Base-by-base conservation (phyloP, 2,888 invertebrate species). In the Lochmaea capreae region DNA sequence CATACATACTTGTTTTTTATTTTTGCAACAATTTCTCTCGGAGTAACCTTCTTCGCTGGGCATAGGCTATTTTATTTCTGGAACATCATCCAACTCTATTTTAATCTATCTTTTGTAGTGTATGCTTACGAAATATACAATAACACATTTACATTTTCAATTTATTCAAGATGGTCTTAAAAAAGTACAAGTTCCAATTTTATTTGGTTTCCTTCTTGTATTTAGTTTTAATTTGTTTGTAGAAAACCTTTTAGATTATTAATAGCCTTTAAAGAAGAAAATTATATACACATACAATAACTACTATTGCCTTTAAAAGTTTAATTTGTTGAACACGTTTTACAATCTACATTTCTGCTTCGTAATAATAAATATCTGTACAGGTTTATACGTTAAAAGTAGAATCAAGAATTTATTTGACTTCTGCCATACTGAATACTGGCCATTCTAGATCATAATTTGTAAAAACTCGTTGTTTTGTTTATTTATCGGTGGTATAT, bases 341-440 rank as follows among this genome's bases (percentile, higher is more conserved):
- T n/a, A 61, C 33, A n/a, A 33, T 61, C n/a, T 18, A 33, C 33
- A 43, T 14, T 16, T 43, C 12, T 26, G 68, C 69, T 69, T 63
- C 63, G 62, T 65, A 65, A 66, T 59, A 66, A 75, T 75, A 72
- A 72, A 72, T 75, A 70, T 72, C 66, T 59, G 16, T 57, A 65
- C 62, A 42, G 66, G 72, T 67, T 67, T 67, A 67, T 65, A 62
- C 39, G 71, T 67, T 65, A 22, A n/a, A 57, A 65, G 65, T 72
- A 72, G 70, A 75, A 66, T 72, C 67, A 57, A 43, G 65, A 72
- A 75, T 75, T 75, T 75, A 72, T 75, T 67, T 65, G 69, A 72
- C 70, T 70, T 67, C 61, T 59, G 66, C 54, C 63, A 65, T 63
- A 63, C 18, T 65, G 58, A 65, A 65, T 26, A 71, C 71, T 65